A percentile compares a stretch with the other conserved stretches of the same genome.
Evolutionary conservation across 2,113 vertebrate species (phyloP).

Genomic region (Gopherus flavomarginatus): DNA sequence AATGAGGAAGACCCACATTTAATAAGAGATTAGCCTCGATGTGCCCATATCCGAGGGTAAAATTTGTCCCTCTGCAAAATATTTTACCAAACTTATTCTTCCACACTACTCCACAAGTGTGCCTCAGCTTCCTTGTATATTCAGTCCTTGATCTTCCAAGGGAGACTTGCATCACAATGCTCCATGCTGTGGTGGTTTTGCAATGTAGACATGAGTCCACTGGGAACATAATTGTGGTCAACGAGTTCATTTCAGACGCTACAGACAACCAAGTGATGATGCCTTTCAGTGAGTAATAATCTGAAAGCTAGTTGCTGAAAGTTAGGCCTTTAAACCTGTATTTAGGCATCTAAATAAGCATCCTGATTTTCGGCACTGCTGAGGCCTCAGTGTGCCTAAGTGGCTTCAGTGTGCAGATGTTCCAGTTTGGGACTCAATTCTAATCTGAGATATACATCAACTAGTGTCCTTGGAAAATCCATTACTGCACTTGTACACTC

Average conservation of each 20-base stretch:
- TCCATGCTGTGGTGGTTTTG: not conserved
- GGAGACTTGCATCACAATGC: not conserved
- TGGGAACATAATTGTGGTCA: not conserved
- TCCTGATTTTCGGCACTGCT: not conserved
- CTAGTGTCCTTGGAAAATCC: slow-evolving; percentile 37
- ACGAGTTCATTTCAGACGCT: not conserved
- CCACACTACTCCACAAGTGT: not conserved
- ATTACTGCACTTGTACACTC: not conserved
- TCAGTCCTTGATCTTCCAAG: not conserved
- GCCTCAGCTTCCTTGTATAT: not conserved
- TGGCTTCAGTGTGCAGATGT: not conserved
- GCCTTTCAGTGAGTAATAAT: not conserved
- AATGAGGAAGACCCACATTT: not conserved
- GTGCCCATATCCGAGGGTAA: not conserved
- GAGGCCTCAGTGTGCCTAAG: not conserved
- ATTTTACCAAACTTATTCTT: not conserved
- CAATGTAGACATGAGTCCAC: not conserved
- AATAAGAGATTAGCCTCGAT: not conserved
- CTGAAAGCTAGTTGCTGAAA: accelerated
- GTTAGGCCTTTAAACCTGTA: not conserved
- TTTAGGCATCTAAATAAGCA: not conserved
- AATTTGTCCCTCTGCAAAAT: not conserved
- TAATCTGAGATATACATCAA: not conserved
- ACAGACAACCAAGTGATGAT: not conserved
- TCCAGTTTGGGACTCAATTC: not conserved